These are phyloP conservation scores for Meteorus cinctellus DNA, from an alignment of 2,888 invertebrate genomes.

Conservation along the genomic window DNA sequence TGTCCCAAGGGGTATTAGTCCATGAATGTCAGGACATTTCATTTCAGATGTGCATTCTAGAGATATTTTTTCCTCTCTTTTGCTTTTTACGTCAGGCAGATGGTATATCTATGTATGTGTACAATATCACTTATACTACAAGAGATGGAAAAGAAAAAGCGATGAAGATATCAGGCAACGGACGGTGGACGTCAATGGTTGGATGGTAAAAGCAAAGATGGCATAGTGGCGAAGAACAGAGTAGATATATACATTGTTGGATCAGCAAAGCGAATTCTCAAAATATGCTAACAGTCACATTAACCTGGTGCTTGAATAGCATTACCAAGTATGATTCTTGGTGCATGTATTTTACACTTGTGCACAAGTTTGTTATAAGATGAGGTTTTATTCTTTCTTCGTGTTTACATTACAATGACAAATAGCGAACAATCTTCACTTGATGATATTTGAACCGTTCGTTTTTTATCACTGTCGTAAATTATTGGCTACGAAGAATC, in stretches of 20 bases:
- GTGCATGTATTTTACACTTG: conserved; percentile 16
- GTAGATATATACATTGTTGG: conserved; percentile 48
- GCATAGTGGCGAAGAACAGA: conserved; percentile 47
- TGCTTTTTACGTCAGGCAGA: not conserved
- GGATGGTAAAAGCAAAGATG: conserved; percentile 39
- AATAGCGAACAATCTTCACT: not conserved
- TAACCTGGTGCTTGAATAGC: conserved; percentile 50
- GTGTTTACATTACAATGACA: not conserved
- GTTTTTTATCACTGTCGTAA: not conserved
- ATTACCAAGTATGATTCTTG: conserved; percentile 54
- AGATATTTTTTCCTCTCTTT: not conserved
- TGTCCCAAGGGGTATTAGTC: conserved; percentile 32
- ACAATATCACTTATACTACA: conserved; percentile 6
- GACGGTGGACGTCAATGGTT: conserved; percentile 20
- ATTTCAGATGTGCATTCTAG: conserved; percentile 30
- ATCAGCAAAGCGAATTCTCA: conserved; percentile 52
- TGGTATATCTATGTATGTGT: not conserved
- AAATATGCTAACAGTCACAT: conserved; percentile 56
- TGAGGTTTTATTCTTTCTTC: not conserved
- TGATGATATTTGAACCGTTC: not conserved
- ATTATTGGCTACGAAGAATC: too few relatives aligned
- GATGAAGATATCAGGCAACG: not conserved
- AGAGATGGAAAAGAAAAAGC: too few relatives aligned
- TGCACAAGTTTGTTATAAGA: not conserved
- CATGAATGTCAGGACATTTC: conserved; percentile 27